These are phyloP conservation scores for Syngnathus typhle DNA, from an alignment of 2,113 vertebrate genomes.

Conservation along the genomic window DNA sequence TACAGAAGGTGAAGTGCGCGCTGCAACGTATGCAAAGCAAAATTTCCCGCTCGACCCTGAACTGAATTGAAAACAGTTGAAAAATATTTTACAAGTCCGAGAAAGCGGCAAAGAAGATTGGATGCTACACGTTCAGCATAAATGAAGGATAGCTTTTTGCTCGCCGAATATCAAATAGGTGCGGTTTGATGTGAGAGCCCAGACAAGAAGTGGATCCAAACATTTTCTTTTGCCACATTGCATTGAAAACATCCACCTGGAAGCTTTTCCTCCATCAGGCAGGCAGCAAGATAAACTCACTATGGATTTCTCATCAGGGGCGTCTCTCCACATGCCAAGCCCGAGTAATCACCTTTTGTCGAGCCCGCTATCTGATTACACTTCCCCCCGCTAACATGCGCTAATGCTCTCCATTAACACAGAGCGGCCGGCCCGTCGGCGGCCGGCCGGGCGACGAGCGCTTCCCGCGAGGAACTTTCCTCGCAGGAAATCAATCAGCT, in stretches of 20 bases:
- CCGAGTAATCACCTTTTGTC: neutral
- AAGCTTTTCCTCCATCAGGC: neutral
- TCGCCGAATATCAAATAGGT: neutral
- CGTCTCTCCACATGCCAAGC: neutral
- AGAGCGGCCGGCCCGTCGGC: conserved; percentile 4
- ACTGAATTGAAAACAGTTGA: neutral
- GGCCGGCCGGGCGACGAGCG: conserved; percentile 8
- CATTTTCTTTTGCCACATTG: neutral
- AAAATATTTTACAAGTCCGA: neutral
- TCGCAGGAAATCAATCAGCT: neutral
- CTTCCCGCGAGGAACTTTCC: neutral
- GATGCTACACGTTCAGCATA: neutral
- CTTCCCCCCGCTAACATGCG: neutral
- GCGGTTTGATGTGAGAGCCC: neutral
- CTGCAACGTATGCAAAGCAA: neutral
- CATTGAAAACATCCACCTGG: neutral
- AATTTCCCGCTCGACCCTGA: neutral
- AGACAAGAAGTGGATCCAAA: too few species aligned
- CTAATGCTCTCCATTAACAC: conserved; percentile 7
- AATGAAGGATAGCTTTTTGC: neutral
- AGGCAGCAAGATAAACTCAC: neutral
- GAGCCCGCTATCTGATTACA: neutral
- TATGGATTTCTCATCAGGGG: neutral
- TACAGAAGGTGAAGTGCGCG: neutral
- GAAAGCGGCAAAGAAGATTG: neutral